Base-by-base conservation (phyloP, 2,888 invertebrate species). In the Lysandra coridon region DNA sequence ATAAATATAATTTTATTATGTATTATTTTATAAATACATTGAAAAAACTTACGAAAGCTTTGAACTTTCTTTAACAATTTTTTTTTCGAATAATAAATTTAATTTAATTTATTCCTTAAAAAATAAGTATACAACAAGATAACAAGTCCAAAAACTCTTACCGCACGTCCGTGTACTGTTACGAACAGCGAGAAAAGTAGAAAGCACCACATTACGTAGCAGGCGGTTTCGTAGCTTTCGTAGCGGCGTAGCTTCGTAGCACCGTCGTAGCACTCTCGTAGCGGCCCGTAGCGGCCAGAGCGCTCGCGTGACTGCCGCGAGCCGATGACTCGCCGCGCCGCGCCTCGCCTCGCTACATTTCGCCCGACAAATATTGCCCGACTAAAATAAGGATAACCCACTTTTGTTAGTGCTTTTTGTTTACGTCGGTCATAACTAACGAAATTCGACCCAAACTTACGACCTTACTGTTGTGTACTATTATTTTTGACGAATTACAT, bases 151-250 rank as follows among this genome's bases (percentile, higher is more conserved):
- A 37, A 87, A 82, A 85, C 86, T 85, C 93, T 92, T 90, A 94
- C 94, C 91, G 94, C 94, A 85, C 94, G 93, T 91, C 93, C 93
- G 91, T 94, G 92, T 85, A 86, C 92, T 80, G 92, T 87, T 82
- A 92, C 92, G 85, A 91, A 87, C 84, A 93, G 85, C 82, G 92
- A 92, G 88, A 94, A 88, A 83, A 93, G 86, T 87, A 93, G 84
- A 83, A 90, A 87, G 88, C 85, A 85, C 85, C 91, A 92, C 94
- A 93, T 93, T 88, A 87, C 91, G 91, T 88, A 85, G 88, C 84
- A 30, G 30, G 53, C 10, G 75, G 12, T 53, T 30, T 30, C 75
- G 75, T 75, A 64, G 64, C 30, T 64, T 69, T 88, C 87, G 89
- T 87, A 87, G 86, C 85, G 84, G 83, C 81, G 69, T 69, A 33